A percentile compares a stretch with the other conserved stretches of the same genome.
Evolutionary conservation across 2,797 vertebrate genomes (phyloP).

Genomic region (Pempheris klunzingeri): DNA sequence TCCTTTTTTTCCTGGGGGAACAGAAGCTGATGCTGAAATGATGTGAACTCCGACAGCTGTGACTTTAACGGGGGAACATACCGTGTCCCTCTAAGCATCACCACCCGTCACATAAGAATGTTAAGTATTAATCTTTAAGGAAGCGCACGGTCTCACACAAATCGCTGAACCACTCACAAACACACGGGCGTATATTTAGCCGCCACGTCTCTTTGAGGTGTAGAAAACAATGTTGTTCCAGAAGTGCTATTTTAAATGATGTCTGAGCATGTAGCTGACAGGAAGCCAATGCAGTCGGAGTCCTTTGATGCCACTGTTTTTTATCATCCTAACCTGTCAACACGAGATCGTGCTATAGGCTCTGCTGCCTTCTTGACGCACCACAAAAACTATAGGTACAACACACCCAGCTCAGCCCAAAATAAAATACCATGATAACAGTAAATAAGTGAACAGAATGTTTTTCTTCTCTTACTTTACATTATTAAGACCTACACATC

Average conservation of each 20-base stretch:
- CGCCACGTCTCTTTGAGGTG: slow-evolving; percentile 34
- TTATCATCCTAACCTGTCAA: slow-evolving; percentile 71
- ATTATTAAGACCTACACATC: slow-evolving; percentile 8
- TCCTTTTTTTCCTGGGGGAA: slow-evolving; percentile 28
- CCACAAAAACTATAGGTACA: slow-evolving; percentile 35
- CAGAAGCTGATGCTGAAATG: slow-evolving; percentile 41
- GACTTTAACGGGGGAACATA: slow-evolving; percentile 37
- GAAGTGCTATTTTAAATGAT: slow-evolving; percentile 72
- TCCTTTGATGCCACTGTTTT: slow-evolving; percentile 71
- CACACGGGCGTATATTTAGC: slow-evolving; percentile 64
- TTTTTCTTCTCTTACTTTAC: neutral
- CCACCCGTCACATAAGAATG: slow-evolving; percentile 64
- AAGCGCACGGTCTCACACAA: slow-evolving; percentile 9
- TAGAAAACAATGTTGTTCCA: slow-evolving; percentile 66
- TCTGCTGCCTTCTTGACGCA: slow-evolving; percentile 51
- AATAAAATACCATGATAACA: slow-evolving; percentile 21
- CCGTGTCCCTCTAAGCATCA: slow-evolving; percentile 36
- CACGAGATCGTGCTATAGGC: slow-evolving; percentile 36
- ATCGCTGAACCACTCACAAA: slow-evolving; percentile 20
- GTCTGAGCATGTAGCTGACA: slow-evolving; percentile 70
- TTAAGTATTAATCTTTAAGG: slow-evolving; percentile 66
- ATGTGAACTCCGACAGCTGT: slow-evolving; percentile 54
- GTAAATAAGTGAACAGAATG: neutral
- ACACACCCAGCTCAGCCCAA: slow-evolving; percentile 22
- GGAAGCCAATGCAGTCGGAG: slow-evolving; percentile 42